Conservation (phyloP, 2,113 vertebrate genomes). For the Marmota flaviventris region DNA sequence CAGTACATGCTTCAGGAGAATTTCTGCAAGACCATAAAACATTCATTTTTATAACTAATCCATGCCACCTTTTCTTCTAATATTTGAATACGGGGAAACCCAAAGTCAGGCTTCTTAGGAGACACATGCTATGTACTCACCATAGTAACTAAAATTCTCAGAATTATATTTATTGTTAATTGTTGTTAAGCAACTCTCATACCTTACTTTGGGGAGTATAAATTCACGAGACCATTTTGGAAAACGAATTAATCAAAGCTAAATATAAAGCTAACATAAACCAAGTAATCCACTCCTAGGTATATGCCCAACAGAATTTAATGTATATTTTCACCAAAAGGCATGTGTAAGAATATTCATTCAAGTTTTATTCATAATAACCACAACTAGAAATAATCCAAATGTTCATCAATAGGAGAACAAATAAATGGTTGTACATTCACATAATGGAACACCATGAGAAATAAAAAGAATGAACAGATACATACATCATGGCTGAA, state of each 20-base stretch:
- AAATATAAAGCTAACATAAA: not conserved
- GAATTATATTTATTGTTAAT: not conserved
- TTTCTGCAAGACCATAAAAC: conserved; percentile 17
- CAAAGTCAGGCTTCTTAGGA: not conserved
- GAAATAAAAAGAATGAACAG: conserved; percentile 15
- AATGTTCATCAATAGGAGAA: not conserved
- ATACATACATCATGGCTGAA: not conserved
- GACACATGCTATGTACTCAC: not conserved
- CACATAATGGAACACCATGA: not conserved
- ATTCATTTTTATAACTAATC: not conserved
- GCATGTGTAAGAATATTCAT: not conserved
- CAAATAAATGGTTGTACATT: not conserved
- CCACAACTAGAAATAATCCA: conserved; percentile 1
- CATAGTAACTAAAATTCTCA: conserved; percentile 26
- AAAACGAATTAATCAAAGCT: not conserved
- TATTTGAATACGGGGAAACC: not conserved
- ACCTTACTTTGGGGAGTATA: not conserved
- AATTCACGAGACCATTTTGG: not conserved
- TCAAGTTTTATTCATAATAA: conserved; percentile 9
- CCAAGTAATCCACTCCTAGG: not conserved
- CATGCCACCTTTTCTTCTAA: not conserved
- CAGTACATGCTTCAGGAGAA: not conserved
- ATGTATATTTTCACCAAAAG: not conserved
- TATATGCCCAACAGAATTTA: not conserved
- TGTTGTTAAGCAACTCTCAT: not conserved